These are phyloP conservation scores for Cheilosia scutellata DNA, from an alignment of 2,888 invertebrate genomes.

Conservation along the genomic window DNA sequence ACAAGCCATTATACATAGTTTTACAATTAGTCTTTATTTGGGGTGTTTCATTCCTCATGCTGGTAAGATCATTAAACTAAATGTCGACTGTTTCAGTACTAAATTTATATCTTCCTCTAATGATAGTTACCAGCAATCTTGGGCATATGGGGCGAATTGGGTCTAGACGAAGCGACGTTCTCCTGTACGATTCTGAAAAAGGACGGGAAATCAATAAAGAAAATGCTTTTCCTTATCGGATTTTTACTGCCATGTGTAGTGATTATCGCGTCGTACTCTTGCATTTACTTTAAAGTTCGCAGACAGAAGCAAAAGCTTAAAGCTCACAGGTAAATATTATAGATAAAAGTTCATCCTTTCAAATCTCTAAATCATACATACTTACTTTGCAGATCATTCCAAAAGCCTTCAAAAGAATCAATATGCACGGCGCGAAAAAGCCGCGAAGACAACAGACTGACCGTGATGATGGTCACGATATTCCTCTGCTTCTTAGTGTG, in stretches of 20 bases:
- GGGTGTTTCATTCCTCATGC: constrained; percentile 90
- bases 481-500: constrained; percentile 94
- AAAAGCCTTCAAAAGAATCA: constrained; percentile 79
- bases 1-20: constrained; percentile 89
- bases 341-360: constrained; percentile 80
- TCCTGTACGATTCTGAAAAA: constrained; percentile 94
- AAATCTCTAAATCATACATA: constrained; percentile 75
- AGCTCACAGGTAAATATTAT: constrained; percentile 87
- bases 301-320: constrained; percentile 90
- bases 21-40: constrained; percentile 92
- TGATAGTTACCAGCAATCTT: constrained; percentile 90
- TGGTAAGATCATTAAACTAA: constrained; percentile 84
- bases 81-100: neutral
- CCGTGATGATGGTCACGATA: constrained; percentile 94
- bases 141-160: constrained; percentile 93
- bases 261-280: constrained; percentile 93
- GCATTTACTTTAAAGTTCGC: constrained; percentile 92
- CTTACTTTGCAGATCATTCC: constrained; percentile 78
- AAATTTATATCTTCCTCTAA: constrained; percentile 9
- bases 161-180: constrained; percentile 91
- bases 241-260: constrained; percentile 93
- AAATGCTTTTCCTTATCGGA: constrained; percentile 92
- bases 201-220: constrained; percentile 92
- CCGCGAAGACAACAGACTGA: constrained; percentile 91
- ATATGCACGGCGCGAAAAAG: constrained; percentile 81